A percentile compares a stretch with the other conserved stretches of the same genome.
Evolutionary conservation across 2,113 vertebrate genomes (phyloP).

Genomic region (Tychaedon coryphoeus): DNA sequence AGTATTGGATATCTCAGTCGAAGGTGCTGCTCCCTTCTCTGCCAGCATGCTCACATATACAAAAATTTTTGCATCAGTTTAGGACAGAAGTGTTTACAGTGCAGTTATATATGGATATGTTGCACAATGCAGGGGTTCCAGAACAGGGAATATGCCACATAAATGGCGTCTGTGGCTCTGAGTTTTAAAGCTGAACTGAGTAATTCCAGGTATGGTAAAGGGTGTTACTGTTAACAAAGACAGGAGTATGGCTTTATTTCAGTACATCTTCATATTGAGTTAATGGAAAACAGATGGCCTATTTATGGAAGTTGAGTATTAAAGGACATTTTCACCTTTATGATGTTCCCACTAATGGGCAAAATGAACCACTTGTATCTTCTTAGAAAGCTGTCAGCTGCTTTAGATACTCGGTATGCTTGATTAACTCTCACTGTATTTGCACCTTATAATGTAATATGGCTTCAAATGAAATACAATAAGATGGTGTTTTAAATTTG

Average conservation of each 20-base stretch:
- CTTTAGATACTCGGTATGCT: constrained; percentile 48
- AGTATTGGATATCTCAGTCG: neutral
- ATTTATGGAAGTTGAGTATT: constrained; percentile 61
- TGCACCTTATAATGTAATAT: constrained; percentile 1
- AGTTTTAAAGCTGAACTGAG: neutral
- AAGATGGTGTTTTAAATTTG: constrained; percentile 11
- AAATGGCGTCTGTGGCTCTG: neutral
- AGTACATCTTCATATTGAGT: constrained; percentile 33
- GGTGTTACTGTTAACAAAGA: neutral
- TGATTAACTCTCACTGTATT: constrained; percentile 62
- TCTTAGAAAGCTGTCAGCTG: constrained; percentile 64
- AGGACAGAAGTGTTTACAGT: neutral
- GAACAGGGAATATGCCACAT: neutral
- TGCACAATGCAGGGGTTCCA: neutral
- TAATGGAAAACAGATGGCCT: constrained; percentile 78
- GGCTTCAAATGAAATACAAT: neutral
- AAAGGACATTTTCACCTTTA: constrained; percentile 74
- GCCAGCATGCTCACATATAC: neutral
- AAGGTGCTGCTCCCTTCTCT: neutral
- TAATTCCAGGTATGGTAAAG: neutral
- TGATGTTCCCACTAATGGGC: constrained; percentile 63
- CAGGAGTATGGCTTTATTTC: constrained; percentile 14
- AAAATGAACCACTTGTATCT: constrained; percentile 69
- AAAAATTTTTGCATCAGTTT: neutral
- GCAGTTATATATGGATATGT: neutral